A percentile compares a stretch with the other conserved stretches of the same genome.
Conservation (phyloP, 1,140 invertebrate genomes). For the Saccostrea glomerata region DNA sequence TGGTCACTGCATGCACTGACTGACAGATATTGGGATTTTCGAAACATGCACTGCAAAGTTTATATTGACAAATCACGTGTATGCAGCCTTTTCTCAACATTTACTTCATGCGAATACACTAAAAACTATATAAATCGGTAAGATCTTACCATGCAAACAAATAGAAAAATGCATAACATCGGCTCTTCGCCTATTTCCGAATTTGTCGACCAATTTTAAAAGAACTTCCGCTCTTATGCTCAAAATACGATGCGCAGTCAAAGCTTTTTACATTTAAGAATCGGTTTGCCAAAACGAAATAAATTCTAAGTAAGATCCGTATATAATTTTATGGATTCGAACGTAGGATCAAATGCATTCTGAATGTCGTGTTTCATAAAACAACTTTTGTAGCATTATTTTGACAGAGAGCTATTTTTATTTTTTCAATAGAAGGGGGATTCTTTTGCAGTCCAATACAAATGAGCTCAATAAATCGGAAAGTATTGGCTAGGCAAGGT, state of each 20-base stretch:
- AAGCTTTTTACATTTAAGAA: neutral
- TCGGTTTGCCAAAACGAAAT: neutral
- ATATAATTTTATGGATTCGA: no score
- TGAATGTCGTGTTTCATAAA: no score
- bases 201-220: constrained; percentile 25
- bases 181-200: neutral
- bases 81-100: neutral
- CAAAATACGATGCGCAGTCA: neutral
- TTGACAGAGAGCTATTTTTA: no score
- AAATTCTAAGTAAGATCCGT: neutral
- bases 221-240: neutral
- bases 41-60: neutral
- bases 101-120: neutral
- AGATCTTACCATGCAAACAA: constrained; percentile 17
- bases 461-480: no score
- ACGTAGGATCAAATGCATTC: no score
- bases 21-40: no score
- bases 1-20: neutral
- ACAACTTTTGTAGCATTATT: no score
- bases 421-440: no score
- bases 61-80: neutral
- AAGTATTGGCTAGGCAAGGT: no score
- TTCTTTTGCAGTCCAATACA: no score
- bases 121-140: neutral
- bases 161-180: neutral